These are phyloP conservation scores for Epinotia brunnichana DNA, from an alignment of 2,888 invertebrate genomes.

Conservation along the genomic window DNA sequence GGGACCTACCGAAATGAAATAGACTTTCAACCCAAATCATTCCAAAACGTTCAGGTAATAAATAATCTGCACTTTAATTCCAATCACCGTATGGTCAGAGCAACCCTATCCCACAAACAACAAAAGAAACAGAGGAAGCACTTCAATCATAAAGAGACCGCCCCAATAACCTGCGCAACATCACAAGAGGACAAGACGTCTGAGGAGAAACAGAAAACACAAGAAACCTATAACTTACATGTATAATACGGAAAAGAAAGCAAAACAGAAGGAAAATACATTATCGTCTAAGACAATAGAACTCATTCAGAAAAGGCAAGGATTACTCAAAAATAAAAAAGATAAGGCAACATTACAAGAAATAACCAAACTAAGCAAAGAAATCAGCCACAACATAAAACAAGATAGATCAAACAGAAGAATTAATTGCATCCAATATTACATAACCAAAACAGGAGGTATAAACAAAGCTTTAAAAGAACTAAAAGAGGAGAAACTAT, in stretches of 20 bases:
- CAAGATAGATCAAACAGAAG: neutral
- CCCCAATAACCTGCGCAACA: neutral
- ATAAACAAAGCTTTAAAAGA: neutral
- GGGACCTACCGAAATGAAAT: neutral
- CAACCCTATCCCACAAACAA: neutral
- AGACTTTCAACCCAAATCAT: neutral
- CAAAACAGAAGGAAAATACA: neutral
- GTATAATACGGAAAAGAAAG: too few species aligned
- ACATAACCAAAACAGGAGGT: neutral
- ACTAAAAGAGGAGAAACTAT: neutral
- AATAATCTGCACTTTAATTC: neutral
- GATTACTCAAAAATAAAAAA: neutral
- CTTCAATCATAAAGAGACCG: neutral
- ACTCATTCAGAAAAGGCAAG: neutral
- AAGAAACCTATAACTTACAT: too few species aligned
- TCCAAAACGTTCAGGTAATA: neutral
- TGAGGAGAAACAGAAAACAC: too few species aligned
- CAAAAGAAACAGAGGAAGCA: neutral
- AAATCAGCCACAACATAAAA: neutral
- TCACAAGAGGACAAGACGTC: neutral
- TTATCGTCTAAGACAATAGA: neutral
- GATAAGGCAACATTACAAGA: neutral
- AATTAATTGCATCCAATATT: neutral
- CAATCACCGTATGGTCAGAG: neutral
- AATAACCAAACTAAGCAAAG: neutral